Evolutionary conservation across 53 echinoderm and acorn worm species (phyloP), one percentile per base, ranked within the genome.

Genomic region (Zoroaster sp.): DNA sequence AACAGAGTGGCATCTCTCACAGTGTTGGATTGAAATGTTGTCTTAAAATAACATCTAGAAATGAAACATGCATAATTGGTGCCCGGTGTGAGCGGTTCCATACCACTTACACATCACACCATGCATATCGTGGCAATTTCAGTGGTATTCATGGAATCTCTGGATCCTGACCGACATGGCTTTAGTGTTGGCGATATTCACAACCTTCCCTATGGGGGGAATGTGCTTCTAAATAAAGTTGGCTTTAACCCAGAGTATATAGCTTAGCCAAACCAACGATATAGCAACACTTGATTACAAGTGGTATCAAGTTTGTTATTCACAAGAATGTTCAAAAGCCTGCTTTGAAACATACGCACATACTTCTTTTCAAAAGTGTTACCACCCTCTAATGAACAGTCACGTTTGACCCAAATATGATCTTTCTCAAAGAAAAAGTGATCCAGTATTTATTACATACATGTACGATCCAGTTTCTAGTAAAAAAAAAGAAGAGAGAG

Each of bases 111-210:
- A 55, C 21, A 33, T 78, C 78, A 59, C 53, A 53, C 78, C 38
- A 39, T 38, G 55, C 54, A 54, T 78, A 59, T 78, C 78, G 38
- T 36, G 39, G 36, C 78, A 78, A 78, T 78, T 78, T 53, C 78
- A 10, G 20, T 9, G 59, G 78, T 59, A 78, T 78, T 78, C 78
- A 13, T 9, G 78, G 78, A 54, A 78, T 78, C 78, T 59, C 52
- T 20, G 33, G 40, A 40, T 31, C 43, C 20, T 20, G 40, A 28
- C 43, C 12, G 40, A 41, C 42, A 41, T 25, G 40, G 74, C 78
- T 78, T 36, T 18, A 38, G 53, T 23, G 15, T 23, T 36, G 38
- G 41, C 10, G 10, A 53, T 15, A 32, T 78, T 78, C 78, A 55
- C 78, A 78, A 55, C 36, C 36, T 53, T 36, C 36, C 35, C 37